These are phyloP conservation scores for Netelia fuscicornis DNA, from an alignment of 2,888 invertebrate species.

Conservation along the genomic window DNA sequence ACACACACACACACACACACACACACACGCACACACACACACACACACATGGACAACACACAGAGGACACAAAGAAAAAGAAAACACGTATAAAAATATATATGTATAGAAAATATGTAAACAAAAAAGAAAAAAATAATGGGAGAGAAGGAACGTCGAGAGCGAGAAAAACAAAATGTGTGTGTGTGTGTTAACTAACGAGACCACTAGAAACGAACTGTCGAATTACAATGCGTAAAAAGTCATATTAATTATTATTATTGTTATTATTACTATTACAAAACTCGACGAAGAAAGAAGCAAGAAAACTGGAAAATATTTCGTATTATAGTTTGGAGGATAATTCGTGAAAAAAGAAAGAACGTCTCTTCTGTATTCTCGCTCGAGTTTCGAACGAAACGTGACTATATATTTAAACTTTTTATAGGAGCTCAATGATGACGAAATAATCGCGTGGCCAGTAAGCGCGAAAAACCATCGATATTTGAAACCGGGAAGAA, in stretches of 20 bases:
- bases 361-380: neutral
- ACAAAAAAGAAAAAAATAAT: constrained; percentile 1
- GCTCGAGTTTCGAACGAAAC: constrained; percentile 1
- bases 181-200: constrained; percentile 32
- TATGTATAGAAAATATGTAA: constrained; percentile 7
- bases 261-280: constrained; percentile 23
- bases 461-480: neutral
- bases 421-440: constrained; percentile 64
- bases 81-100: constrained; percentile 37
- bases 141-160: constrained; percentile 62
- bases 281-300: constrained; percentile 4
- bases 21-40: constrained; percentile 15
- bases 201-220: constrained; percentile 31
- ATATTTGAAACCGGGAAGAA: constrained; percentile 6
- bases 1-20: constrained; percentile 28
- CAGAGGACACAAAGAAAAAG: neutral
- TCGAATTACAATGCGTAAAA: constrained; percentile 43
- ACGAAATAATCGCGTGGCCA: constrained; percentile 20
- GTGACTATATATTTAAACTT: constrained; percentile 34
- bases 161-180: constrained; percentile 29
- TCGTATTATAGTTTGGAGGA: constrained; percentile 10
- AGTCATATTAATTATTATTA: constrained; percentile 45
- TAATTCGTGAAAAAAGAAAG: neutral
- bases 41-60: no score
- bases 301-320: constrained; percentile 10